Conservation (phyloP, 2,113 vertebrate species). For the Alexandromys fortis region DNA sequence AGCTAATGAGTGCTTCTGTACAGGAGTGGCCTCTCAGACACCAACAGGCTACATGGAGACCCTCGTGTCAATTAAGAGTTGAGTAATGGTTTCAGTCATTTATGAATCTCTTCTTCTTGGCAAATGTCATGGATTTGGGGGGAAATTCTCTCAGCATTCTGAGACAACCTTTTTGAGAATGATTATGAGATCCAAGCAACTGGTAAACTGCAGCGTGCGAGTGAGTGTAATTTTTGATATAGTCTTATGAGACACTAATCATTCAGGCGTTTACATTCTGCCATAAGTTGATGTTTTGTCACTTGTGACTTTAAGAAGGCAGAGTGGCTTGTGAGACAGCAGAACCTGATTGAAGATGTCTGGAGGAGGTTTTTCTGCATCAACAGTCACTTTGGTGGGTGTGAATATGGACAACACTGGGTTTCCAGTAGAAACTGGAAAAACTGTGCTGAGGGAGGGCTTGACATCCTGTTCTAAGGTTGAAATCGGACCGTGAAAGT, state of each 20-base stretch:
- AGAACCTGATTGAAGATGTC: neutral
- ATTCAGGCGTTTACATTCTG: neutral
- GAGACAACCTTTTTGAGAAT: constrained; percentile 23
- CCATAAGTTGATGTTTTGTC: neutral
- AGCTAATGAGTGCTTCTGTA: constrained; percentile 60
- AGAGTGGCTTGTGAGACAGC: neutral
- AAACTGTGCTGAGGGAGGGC: neutral
- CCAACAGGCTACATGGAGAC: constrained; percentile 19
- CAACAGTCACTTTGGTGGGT: too few relatives aligned
- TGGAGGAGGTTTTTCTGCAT: neutral
- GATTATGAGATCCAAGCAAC: neutral
- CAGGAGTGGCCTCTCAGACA: constrained; percentile 5
- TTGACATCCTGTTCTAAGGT: neutral
- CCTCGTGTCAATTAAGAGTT: constrained; percentile 61
- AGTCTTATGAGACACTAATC: constrained; percentile 10
- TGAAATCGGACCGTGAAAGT: neutral
- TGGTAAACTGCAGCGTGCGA: constrained; percentile 28
- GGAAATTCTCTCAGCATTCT: constrained; percentile 14
- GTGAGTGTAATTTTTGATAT: constrained; percentile 26
- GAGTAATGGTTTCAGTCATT: constrained; percentile 46
- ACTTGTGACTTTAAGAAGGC: neutral
- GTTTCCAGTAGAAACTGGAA: neutral
- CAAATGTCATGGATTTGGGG: constrained; percentile 43
- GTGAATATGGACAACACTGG: neutral
- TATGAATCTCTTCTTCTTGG: constrained; percentile 52